Base-by-base conservation (phyloP, 2,797 vertebrate genomes). In the Anniella stebbinsi region DNA sequence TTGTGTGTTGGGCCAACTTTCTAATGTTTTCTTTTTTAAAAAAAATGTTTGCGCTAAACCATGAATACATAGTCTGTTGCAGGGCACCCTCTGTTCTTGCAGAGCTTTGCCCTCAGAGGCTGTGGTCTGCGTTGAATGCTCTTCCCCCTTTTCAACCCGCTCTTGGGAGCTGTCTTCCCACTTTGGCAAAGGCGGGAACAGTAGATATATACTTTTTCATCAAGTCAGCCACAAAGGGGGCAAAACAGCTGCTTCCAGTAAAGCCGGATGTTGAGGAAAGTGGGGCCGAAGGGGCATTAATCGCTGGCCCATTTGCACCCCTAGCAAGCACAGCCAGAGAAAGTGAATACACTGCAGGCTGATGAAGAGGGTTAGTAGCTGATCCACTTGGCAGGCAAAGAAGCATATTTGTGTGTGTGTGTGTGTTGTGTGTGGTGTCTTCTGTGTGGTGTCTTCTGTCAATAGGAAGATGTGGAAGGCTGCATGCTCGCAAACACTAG, bases 1-100 rank as follows among this genome's bases (percentile, higher is more conserved):
- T 92, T 94, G 87, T 88, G 88, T 67, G 91, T 72, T 75, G n/a
- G 60, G 38, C 85, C 90, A 92, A 84, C 87, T 86, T 54, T 88
- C 87, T 17, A 84, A 67, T 41, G 28, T 45, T 57, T 76, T 38
- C 11, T 57, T 0, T n/a, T 75, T 45, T 0, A n/a, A 92, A 10
- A 18, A 63, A 63, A 12, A 2, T 36, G 87, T 87, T 38, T 36
- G 77, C 93, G 82, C 54, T 1, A 5, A 89, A 96, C 90, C 72
- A 36, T 54, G 77, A 41, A 60, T 78, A 54, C 78, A 54, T 2
- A 0, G 87, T 76, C 21, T 88, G 93, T 84, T 15, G 41, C 85
- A 10, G 23, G 25, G 6, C 13, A 63, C 30, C 84, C 6, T 28
- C 36, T 25, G 15, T 60, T 25, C 83, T 48, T 63, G 21, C 30